Percentiles rank a stretch among this genome's conserved stretches.
These are phyloP conservation scores for Metacarcinus magister DNA, from an alignment of 2,888 invertebrate genomes.

Conservation along the genomic window DNA sequence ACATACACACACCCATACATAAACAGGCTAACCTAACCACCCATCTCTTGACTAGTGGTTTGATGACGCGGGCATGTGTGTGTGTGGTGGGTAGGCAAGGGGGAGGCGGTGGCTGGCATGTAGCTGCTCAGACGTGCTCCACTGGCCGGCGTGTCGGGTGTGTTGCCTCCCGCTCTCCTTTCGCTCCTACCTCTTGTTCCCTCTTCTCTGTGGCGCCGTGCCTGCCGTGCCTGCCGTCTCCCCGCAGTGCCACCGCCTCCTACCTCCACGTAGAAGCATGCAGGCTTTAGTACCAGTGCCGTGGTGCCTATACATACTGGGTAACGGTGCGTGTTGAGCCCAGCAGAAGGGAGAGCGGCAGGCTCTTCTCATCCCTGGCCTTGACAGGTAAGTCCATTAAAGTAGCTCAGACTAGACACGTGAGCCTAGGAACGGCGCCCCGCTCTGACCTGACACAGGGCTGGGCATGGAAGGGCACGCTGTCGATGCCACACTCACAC, in stretches of 20 bases:
- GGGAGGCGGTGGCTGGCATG: background rate
- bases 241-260: constrained; percentile 49
- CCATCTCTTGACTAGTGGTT: constrained; percentile 50
- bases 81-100: constrained; percentile 7
- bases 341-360: constrained; percentile 44
- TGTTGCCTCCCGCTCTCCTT: background rate
- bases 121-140: constrained; percentile 54
- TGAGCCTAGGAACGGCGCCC: background rate
- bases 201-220: constrained; percentile 45
- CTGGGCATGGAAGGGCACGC: background rate
- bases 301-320: background rate
- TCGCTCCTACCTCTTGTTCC: background rate
- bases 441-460: background rate
- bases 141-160: constrained; percentile 55
- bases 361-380: constrained; percentile 57
- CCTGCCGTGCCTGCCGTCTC: constrained; percentile 31
- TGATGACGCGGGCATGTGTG: constrained; percentile 56
- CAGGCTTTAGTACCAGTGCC: background rate
- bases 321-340: constrained; percentile 43
- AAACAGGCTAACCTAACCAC: constrained; percentile 69
- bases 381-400: constrained; percentile 74
- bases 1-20: constrained; percentile 61
- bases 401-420: constrained; percentile 62
- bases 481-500: background rate
- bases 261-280: background rate